Evolutionary conservation across 1,140 invertebrate genomes (phyloP).

Genomic region (Cephus cinctus): DNA sequence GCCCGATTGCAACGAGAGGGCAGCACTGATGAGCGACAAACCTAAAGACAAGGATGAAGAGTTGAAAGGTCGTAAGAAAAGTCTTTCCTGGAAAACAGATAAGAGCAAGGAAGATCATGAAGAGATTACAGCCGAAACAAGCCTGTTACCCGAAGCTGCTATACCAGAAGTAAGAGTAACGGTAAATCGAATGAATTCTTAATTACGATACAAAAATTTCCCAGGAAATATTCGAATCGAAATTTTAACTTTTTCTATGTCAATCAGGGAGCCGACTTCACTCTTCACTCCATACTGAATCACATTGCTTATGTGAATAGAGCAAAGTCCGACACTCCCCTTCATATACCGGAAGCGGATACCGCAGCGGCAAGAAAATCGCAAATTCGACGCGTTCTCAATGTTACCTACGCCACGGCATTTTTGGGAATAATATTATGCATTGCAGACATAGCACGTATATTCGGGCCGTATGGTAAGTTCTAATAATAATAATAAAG

Average conservation of each 20-base stretch:
- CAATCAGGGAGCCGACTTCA: constrained; percentile 41
- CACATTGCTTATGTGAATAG: constrained; percentile 64
- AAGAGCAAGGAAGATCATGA: constrained; percentile 39
- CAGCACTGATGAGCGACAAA: constrained; percentile 42
- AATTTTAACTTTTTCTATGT: neutral
- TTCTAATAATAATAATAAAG: neutral
- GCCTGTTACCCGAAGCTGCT: constrained; percentile 40
- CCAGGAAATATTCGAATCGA: neutral
- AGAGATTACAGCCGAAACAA: constrained; percentile 49
- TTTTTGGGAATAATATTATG: constrained; percentile 58
- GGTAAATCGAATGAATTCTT: constrained; percentile 14
- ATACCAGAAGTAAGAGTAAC: constrained; percentile 27
- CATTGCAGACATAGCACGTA: constrained; percentile 52
- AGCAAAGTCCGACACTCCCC: constrained; percentile 46
- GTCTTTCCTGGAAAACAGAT: constrained; percentile 46
- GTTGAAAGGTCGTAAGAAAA: constrained; percentile 41
- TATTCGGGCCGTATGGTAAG: constrained; percentile 58
- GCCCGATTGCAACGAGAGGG: constrained; percentile 46
- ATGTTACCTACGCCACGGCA: constrained; percentile 57
- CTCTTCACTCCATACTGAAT: constrained; percentile 61
- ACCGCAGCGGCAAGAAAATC: constrained; percentile 50
- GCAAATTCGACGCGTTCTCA: constrained; percentile 54
- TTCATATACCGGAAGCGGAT: constrained; percentile 45
- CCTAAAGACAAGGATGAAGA: constrained; percentile 32
- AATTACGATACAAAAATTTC: too few species aligned